phyloP scores from a whole-genome alignment of 2,888 invertebrate genomes.

The Allolobophora icterica region DNA sequence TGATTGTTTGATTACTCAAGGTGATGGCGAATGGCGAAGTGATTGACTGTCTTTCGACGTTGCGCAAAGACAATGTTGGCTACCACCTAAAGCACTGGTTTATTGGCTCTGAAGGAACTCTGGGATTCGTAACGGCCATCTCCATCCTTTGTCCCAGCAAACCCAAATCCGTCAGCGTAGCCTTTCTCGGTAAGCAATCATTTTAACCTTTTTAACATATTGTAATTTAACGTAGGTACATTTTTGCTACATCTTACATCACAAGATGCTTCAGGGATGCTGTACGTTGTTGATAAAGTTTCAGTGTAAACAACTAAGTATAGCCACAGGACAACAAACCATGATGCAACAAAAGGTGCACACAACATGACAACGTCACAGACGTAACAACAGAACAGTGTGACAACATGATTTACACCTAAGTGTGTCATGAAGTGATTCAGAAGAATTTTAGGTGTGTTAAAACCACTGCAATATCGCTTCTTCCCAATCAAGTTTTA shows the following conservation, averaged over 20 bases:
- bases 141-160: slow-evolving; percentile 86
- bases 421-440: too few relatives aligned
- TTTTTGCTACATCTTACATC: neutral
- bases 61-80: slow-evolving; percentile 97
- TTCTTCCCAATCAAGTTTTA: too few relatives aligned
- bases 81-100: slow-evolving; percentile 95
- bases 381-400: too few relatives aligned
- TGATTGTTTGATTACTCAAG: slow-evolving; percentile 49
- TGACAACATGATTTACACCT: too few relatives aligned
- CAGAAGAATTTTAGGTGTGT: too few relatives aligned
- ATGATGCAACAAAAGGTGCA: too few relatives aligned
- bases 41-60: slow-evolving; percentile 81
- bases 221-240: neutral
- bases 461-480: too few relatives aligned
- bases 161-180: slow-evolving; percentile 82
- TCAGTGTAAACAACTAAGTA: neutral
- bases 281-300: neutral
- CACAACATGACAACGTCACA: too few relatives aligned
- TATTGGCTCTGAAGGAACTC: slow-evolving; percentile 94
- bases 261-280: neutral
- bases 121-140: slow-evolving; percentile 91
- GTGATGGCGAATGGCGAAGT: slow-evolving; percentile 69
- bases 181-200: slow-evolving; percentile 78
- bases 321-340: too few relatives aligned
- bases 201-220: neutral